Evolutionary conservation across 2,113 vertebrate genomes (phyloP).

Genomic region (Stegostoma tigrinum): DNA sequence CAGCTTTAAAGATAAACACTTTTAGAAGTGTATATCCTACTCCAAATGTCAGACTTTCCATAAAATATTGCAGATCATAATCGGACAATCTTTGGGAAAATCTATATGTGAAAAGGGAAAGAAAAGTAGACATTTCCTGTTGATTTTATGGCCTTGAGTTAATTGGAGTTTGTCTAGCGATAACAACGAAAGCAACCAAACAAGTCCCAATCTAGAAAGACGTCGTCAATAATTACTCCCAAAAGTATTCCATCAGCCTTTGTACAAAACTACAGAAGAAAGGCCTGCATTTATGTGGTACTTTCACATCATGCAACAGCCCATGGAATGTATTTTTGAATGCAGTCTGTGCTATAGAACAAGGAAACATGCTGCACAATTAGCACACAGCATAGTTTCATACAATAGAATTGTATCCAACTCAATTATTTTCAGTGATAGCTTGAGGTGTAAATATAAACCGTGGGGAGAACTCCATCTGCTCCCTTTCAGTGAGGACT

Average conservation of each 20-base stretch:
- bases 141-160: not conserved
- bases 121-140: not conserved
- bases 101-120: not conserved
- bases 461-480: not conserved
- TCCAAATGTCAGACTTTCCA: not conserved
- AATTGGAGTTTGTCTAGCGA: not conserved
- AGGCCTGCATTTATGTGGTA: not conserved
- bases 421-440: not conserved
- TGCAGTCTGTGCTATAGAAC: not conserved
- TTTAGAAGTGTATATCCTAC: not conserved
- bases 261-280: not conserved
- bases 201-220: not conserved
- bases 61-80: not conserved
- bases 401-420: not conserved
- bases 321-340: not conserved
- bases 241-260: not conserved
- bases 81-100: not conserved
- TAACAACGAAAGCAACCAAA: not conserved
- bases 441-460: not conserved
- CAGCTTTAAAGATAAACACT: not conserved
- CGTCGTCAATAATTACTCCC: not conserved
- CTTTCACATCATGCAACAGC: not conserved
- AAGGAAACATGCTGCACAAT: not conserved
- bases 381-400: not conserved
- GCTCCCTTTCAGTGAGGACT: not conserved